Evolutionary conservation across 2,113 vertebrate species (phyloP).

Genomic region (Sigmodon hispidus): DNA sequence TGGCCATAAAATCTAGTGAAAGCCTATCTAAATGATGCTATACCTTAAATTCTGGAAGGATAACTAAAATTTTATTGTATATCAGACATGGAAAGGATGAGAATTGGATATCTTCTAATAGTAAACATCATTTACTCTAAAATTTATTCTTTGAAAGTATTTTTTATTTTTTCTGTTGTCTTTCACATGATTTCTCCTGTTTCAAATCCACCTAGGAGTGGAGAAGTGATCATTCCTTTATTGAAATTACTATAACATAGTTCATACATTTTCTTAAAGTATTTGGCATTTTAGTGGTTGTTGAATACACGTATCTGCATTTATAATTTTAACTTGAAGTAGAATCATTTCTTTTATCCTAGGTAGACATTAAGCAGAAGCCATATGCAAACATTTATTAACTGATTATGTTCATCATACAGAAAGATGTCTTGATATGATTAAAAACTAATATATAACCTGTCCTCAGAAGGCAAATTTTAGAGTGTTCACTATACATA

Average conservation of each 20-base stretch:
- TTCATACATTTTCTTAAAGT: neutral
- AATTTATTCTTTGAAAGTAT: neutral
- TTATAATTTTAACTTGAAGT: neutral
- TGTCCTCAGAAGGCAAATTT: neutral
- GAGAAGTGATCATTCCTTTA: constrained; percentile 23
- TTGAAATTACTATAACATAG: neutral
- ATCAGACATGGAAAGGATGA: neutral
- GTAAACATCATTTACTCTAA: neutral
- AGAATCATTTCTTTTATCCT: neutral
- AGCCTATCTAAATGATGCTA: neutral
- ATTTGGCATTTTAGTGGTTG: neutral
- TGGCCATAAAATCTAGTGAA: neutral
- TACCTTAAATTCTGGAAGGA: neutral
- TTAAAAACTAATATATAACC: neutral
- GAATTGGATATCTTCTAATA: neutral
- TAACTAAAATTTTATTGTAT: neutral
- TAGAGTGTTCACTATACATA: neutral
- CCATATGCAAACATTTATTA: neutral
- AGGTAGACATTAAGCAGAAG: neutral
- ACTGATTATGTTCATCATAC: neutral
- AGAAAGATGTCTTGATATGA: neutral
- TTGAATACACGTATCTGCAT: neutral
- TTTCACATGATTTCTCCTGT: neutral
- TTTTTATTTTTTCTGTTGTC: neutral
- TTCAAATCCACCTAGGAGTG: neutral